Evolutionary conservation across 2,888 invertebrate species (phyloP), one percentile per base, ranked within the genome.

Genomic region (Nowickia ferox): DNA sequence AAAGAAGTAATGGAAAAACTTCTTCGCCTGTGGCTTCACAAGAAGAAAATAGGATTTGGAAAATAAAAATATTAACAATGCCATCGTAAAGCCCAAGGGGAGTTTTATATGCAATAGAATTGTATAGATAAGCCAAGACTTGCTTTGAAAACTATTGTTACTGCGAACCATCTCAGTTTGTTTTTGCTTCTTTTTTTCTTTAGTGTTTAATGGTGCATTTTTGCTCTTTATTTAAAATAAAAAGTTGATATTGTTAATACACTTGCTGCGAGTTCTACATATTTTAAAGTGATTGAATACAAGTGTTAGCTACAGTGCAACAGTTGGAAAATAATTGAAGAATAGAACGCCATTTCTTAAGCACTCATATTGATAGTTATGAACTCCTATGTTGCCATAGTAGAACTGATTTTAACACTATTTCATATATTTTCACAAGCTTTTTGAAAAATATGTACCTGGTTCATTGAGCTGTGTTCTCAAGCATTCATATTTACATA

Each of bases 11-110:
- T 46, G 66, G 72, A 46, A 55, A 65, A 79, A 72, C 55, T 79
- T 63, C 63, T 79, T 44, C n/a, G 77, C 84, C 84, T 68, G 66
- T 78, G 74, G 84, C 84, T 85, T 68, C 51, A 30, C 9, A 81
- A 68, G 13, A 59, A 51, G 38, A 44, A 68, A 74, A 68, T n/a
- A 38, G n/a, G 38, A 46, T 44, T 44, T 44, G 22, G 19, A 30
- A 55, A 63, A 59, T 22, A 55, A 44, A 66, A 40, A 9, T 53
- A n/a, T 71, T 19, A 57, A 51, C 46, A 65, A 65, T 22, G 8
- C 19, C 44, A 19, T 9, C 19, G 53, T 22, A 79, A 77, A 51
- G 15, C 77, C 84, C 55, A 77, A 84, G 76, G 72, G 76, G 59
- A 68, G 72, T 78, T 72, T 59, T 63, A 69, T 72, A 51, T 30